A percentile compares a stretch with the other conserved stretches of the same genome.
Conservation (phyloP, 2,797 vertebrate species). For the Myiotriccus ornatus region DNA sequence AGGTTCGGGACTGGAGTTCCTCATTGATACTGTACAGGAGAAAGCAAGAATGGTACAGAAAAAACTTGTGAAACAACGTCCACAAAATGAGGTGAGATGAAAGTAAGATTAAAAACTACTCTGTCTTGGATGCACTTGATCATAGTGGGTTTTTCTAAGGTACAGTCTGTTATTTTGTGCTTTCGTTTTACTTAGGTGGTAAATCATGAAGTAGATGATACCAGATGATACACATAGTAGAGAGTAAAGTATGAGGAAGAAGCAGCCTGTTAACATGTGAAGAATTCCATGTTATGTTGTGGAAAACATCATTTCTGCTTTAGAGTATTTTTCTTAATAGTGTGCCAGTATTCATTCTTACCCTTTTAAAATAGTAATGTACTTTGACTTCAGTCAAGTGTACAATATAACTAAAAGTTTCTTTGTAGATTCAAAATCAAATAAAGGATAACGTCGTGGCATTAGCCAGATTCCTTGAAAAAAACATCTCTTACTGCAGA, state of each 20-base stretch:
- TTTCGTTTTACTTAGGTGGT: not conserved
- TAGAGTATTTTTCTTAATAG: not conserved
- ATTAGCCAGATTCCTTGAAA: slow-evolving; percentile 78
- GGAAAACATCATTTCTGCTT: not conserved
- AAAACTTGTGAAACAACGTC: slow-evolving; percentile 72
- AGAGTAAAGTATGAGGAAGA: not conserved
- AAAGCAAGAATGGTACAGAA: slow-evolving; percentile 75
- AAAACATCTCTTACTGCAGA: slow-evolving; percentile 75
- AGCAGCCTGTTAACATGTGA: not conserved
- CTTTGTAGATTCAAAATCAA: slow-evolving; percentile 55
- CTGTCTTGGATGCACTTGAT: not conserved
- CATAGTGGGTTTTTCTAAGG: not conserved
- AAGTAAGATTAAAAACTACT: not conserved
- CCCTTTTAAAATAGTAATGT: not conserved
- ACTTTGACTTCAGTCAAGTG: not conserved
- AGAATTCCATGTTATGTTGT: not conserved
- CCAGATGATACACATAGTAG: not conserved
- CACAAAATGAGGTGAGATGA: slow-evolving; percentile 76
- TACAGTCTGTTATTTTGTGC: not conserved
- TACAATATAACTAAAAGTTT: not conserved
- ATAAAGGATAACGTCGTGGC: slow-evolving; percentile 70
- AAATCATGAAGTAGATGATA: not conserved
- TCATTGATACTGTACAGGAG: slow-evolving; percentile 76
- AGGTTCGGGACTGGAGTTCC: slow-evolving; percentile 75
- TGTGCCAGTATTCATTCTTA: not conserved